Evolutionary conservation across 2,888 invertebrate genomes (phyloP).

Genomic region (Anagyrus pseudococci): DNA sequence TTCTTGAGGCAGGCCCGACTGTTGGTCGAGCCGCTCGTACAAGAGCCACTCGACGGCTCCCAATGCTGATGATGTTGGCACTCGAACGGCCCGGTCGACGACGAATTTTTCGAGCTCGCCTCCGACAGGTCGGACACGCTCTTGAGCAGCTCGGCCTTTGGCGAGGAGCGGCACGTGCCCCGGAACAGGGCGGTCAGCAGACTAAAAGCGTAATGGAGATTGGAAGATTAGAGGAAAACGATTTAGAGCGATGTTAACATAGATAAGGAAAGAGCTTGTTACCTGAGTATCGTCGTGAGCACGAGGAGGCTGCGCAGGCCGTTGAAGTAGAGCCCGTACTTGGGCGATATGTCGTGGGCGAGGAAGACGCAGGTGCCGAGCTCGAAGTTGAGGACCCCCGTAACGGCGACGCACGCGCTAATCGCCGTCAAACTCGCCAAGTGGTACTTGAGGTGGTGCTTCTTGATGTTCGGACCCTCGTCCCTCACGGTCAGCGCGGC

Average conservation of each 20-base stretch:
- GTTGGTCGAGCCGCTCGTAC: conserved; percentile 62
- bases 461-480: conserved; percentile 52
- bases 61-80: conserved; percentile 59
- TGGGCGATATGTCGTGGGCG: conserved; percentile 53
- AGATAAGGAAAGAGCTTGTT: background rate
- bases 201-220: conserved; percentile 5
- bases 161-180: conserved; percentile 43
- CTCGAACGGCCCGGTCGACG: conserved; percentile 52
- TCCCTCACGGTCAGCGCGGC: conserved; percentile 52
- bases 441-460: conserved; percentile 62
- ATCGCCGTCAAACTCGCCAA: conserved; percentile 62
- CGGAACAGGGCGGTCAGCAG: conserved; percentile 41
- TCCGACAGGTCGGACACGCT: conserved; percentile 57
- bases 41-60: conserved; percentile 32
- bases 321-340: conserved; percentile 56
- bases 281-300: conserved; percentile 47
- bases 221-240: no score
- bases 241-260: no score
- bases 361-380: conserved; percentile 56
- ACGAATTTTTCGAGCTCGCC: conserved; percentile 56
- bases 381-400: conserved; percentile 61
- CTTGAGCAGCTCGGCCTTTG: conserved; percentile 54
- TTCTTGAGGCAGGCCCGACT: conserved; percentile 63
- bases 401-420: conserved; percentile 63
- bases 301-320: conserved; percentile 48